Evolutionary conservation across 2,113 vertebrate species (phyloP).

Genomic region (Noctilio leporinus): DNA sequence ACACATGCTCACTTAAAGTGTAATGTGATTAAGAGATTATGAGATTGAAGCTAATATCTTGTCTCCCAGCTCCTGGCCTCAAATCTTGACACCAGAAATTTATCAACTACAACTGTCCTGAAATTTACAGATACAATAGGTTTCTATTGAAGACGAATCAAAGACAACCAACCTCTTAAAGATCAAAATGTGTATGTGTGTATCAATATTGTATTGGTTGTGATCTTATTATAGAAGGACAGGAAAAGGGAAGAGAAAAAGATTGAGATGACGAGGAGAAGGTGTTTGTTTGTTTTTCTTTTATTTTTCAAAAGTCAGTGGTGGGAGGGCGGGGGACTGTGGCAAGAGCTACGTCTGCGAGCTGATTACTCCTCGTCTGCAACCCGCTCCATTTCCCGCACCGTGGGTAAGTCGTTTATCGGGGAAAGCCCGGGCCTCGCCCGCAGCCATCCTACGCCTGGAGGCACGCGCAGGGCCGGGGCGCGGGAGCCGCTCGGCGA

Average conservation of each 20-base stretch:
- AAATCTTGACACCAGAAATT: constrained; percentile 80
- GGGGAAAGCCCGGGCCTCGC: constrained; percentile 93
- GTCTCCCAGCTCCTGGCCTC: constrained; percentile 79
- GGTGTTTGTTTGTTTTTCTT: constrained; percentile 47
- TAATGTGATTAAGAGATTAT: constrained; percentile 88
- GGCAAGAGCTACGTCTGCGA: constrained; percentile 79
- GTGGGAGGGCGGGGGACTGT: constrained; percentile 38
- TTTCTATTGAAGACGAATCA: constrained; percentile 39
- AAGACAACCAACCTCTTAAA: background rate
- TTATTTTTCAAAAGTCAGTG: constrained; percentile 56
- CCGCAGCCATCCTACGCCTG: constrained; percentile 90
- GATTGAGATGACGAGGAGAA: constrained; percentile 41
- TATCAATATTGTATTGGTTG: background rate
- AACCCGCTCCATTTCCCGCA: constrained; percentile 86
- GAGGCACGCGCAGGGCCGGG: constrained; percentile 88
- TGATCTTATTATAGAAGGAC: constrained; percentile 27
- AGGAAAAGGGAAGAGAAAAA: constrained; percentile 49
- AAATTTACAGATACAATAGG: constrained; percentile 65
- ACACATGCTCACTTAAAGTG: constrained; percentile 84
- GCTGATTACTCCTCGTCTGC: constrained; percentile 88
- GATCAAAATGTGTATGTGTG: background rate
- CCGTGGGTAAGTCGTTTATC: constrained; percentile 98
- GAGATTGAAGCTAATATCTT: constrained; percentile 83
- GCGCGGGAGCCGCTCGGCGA: constrained; percentile 89
- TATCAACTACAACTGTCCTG: constrained; percentile 77